Evolutionary conservation across 2,113 vertebrate species (phyloP).

Genomic region (Ramphastos sulfuratus): DNA sequence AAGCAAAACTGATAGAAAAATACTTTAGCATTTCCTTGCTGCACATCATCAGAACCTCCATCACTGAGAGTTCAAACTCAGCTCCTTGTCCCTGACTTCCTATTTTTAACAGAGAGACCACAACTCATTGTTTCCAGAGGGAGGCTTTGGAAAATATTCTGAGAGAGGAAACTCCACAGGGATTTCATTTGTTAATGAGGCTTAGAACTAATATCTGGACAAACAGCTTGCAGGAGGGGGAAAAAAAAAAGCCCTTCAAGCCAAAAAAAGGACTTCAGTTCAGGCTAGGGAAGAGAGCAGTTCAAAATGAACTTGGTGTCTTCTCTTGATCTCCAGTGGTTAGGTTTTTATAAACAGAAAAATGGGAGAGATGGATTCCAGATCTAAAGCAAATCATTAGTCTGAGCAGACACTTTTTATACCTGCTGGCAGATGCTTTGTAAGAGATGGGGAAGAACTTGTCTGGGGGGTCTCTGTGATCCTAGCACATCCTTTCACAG

Average conservation of each 20-base stretch:
- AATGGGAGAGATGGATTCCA: background rate
- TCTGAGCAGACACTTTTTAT: background rate
- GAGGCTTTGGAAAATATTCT: constrained; percentile 31
- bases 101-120: constrained; percentile 10
- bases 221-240: background rate
- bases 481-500: background rate
- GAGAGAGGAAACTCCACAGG: constrained; percentile 6
- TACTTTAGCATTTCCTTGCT: background rate
- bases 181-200: constrained; percentile 33
- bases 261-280: too few species aligned
- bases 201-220: constrained; percentile 37
- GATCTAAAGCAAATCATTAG: background rate
- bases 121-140: constrained; percentile 25
- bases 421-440: background rate
- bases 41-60: rapidly evolving
- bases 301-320: background rate
- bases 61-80: background rate
- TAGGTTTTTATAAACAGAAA: background rate
- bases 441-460: background rate
- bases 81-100: background rate
- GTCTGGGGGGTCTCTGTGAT: background rate
- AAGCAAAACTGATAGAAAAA: background rate
- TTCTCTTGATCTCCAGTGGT: background rate
- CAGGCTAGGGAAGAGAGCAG: background rate
- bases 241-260: background rate